Conservation (phyloP, 2,113 vertebrate genomes). For the Actenoides hombroni region DNA sequence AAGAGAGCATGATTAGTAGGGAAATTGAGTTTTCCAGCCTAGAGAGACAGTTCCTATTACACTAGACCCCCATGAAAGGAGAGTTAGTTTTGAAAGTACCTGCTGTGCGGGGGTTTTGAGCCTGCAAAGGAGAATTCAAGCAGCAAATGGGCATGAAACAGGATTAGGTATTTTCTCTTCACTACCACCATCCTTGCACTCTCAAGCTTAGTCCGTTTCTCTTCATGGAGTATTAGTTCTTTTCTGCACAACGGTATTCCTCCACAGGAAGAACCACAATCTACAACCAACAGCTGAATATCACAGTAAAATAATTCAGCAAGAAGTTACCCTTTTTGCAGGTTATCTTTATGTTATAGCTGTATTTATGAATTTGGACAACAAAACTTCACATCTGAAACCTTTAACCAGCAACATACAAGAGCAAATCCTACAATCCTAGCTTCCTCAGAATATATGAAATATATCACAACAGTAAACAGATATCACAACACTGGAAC, state of each 20-base stretch:
- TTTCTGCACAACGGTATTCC: not conserved
- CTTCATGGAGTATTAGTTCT: not conserved
- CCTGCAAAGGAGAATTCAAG: slow-evolving; percentile 5
- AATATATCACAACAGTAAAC: not conserved
- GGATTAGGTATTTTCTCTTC: not conserved
- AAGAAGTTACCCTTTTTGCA: not conserved
- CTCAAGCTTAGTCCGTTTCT: not conserved
- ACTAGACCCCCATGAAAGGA: not conserved
- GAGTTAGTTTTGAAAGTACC: slow-evolving; percentile 1
- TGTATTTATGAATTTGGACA: not conserved
- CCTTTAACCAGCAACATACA: not conserved
- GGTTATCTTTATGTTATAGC: not conserved
- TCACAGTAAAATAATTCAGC: not conserved
- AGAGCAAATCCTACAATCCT: not conserved
- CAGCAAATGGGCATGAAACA: slow-evolving; percentile 17
- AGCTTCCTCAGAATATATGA: not conserved
- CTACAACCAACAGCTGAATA: not conserved
- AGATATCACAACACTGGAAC: not conserved
- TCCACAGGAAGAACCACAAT: not conserved
- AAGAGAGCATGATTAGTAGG: not conserved
- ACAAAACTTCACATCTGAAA: not conserved
- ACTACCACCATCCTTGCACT: not conserved
- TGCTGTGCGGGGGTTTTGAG: not conserved
- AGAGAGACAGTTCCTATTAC: not conserved
- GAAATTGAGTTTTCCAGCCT: slow-evolving; percentile 38